A percentile compares a stretch with the other conserved stretches of the same genome.
Evolutionary conservation across 2,797 vertebrate species (phyloP).

Genomic region (Rhinichthys osculus): DNA sequence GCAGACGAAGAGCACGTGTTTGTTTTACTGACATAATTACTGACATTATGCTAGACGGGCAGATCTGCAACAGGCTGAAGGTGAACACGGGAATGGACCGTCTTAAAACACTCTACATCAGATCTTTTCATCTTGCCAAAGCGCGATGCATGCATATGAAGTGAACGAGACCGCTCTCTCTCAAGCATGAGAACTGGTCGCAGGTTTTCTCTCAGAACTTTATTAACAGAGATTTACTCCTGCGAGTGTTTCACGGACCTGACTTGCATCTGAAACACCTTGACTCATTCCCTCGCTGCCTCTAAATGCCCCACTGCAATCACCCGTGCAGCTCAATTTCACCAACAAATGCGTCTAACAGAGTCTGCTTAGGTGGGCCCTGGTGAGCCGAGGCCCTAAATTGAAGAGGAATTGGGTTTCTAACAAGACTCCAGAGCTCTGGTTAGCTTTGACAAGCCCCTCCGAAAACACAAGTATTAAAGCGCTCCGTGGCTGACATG

Average conservation of each 20-base stretch:
- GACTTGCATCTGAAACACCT: slow-evolving; percentile 64
- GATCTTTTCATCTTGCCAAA: slow-evolving; percentile 12
- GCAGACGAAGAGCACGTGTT: not conserved
- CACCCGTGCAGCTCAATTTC: slow-evolving; percentile 64
- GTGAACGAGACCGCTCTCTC: slow-evolving; percentile 32
- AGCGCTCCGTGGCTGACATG: slow-evolving; percentile 52
- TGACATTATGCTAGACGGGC: not conserved
- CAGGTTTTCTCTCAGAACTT: slow-evolving; percentile 55
- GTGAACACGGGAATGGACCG: not conserved
- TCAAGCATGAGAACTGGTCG: slow-evolving; percentile 7
- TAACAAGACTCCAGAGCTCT: slow-evolving; percentile 72
- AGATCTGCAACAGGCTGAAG: slow-evolving; percentile 1
- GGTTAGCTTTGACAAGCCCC: slow-evolving; percentile 65
- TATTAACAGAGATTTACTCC: slow-evolving; percentile 68
- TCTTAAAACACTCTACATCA: slow-evolving; percentile 3
- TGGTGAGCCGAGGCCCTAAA: slow-evolving; percentile 57
- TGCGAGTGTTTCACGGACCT: slow-evolving; percentile 14
- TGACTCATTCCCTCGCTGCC: slow-evolving; percentile 43
- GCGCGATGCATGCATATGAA: slow-evolving; percentile 1
- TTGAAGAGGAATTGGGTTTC: slow-evolving; percentile 67
- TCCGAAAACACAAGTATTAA: slow-evolving; percentile 67
- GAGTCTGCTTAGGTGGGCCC: slow-evolving; percentile 57
- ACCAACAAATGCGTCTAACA: slow-evolving; percentile 64
- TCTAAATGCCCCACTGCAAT: slow-evolving; percentile 57
- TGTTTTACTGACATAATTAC: slow-evolving; percentile 8